A percentile compares a stretch with the other conserved stretches of the same genome.
Evolutionary conservation across 2,113 vertebrate species (phyloP).

Genomic region (Rhabdomys dilectus): DNA sequence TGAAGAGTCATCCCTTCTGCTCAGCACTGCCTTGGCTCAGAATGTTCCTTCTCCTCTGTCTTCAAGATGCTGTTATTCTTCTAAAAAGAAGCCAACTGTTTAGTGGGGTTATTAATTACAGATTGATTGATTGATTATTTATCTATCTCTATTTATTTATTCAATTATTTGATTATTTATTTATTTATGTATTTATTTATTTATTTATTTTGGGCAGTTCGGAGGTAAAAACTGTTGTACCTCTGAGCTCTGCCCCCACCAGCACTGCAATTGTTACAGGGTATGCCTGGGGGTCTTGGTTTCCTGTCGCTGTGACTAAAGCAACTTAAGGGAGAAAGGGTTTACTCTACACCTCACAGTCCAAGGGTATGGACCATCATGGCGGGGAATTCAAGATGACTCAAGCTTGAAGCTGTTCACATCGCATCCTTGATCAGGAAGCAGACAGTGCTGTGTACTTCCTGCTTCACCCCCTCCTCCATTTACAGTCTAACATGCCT

Average conservation of each 20-base stretch:
- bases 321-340: not conserved
- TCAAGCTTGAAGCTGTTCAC: too few species aligned
- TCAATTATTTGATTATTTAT: not conserved
- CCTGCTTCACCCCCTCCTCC: not conserved
- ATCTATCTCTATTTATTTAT: too few species aligned
- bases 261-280: not conserved
- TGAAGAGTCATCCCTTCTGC: not conserved
- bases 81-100: not conserved
- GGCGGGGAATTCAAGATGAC: not conserved
- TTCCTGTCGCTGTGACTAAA: not conserved
- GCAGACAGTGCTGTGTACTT: too few species aligned
- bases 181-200: not conserved
- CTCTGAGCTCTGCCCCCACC: not conserved
- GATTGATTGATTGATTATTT: too few species aligned
- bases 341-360: not conserved
- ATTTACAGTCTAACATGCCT: not conserved
- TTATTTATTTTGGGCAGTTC: not conserved
- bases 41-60: not conserved
- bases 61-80: not conserved
- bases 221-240: not conserved
- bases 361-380: not conserved
- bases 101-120: not conserved
- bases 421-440: not conserved
- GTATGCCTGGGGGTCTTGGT: not conserved
- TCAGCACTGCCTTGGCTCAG: not conserved